Evolutionary conservation across 2,888 invertebrate genomes (phyloP), one percentile per base, ranked within the genome.

Genomic region (Tachina lurida): DNA sequence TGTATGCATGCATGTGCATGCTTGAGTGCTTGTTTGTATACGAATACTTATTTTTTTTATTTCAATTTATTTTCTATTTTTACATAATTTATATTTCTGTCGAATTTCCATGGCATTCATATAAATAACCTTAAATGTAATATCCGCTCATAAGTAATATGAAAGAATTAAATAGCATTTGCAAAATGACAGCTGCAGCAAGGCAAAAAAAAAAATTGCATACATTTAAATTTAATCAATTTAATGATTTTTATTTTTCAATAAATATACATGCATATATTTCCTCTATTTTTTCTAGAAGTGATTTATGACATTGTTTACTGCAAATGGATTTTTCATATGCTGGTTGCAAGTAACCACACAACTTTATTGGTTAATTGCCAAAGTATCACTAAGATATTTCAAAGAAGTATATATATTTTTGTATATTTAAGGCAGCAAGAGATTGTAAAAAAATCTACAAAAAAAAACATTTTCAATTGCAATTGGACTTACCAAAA

Each of bases 81-180:
- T 54, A 10, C 49, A 49, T 74, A 22, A 22, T 47, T 45, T 78
- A 17, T 58, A 39, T 22, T 3, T 65, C 39, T 68, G 45, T 67
- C 39, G 45, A 41, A 49, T 73, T 49, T 79, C 63, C 43, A 10
- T 52, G 43, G 43, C 63, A 75, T 75, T 70, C 70, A 71, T 54
- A 77, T 77, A 84, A 84, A 77, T 77, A 76, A 84, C 65, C 67
- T 56, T 58, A 81, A 73, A 84, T 81, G 58, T 67, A 84, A 84
- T 84, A 80, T 84, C 80, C 80, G 84, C 60, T 84, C 45, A n/a
- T 68, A 60, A 43, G 63, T 63, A 63, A 68, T 49, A 75, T n/a
- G 43, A 31, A 31, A 75, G 63, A 65, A 56, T 79, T 79, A 65
- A 84, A 78, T 60, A 19, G 49, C 58, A 82, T 82, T 82, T 77